Percentiles rank a stretch among this genome's conserved stretches.
These are phyloP conservation scores for Dromococcyx pavoninus DNA, from an alignment of 2,797 vertebrate species.

Conservation along the genomic window DNA sequence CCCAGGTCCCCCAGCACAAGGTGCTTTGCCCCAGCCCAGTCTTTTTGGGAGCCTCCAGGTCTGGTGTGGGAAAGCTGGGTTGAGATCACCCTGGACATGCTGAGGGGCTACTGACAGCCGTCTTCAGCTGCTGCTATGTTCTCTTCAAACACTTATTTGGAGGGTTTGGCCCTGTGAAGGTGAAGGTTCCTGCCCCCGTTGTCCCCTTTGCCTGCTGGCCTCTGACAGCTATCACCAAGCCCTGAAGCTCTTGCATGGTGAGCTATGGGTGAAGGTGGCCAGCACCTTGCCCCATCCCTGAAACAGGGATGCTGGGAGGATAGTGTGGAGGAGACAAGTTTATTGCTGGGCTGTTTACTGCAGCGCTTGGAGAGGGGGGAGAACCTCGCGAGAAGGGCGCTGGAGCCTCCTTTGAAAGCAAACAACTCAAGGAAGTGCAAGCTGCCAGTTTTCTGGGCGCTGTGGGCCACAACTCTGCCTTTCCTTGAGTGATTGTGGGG, in stretches of 20 bases:
- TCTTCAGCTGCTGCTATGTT: not conserved
- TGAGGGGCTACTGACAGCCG: not conserved
- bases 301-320: not conserved
- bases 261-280: not conserved
- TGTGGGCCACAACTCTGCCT: not conserved
- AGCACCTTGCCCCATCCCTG: not conserved
- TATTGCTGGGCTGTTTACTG: not conserved
- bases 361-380: accelerated
- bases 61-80: not conserved
- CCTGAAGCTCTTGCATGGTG: not conserved
- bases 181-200: not conserved
- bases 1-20: accelerated
- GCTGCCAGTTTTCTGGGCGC: not conserved
- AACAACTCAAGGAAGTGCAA: conserved; percentile 26
- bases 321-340: not conserved
- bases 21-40: not conserved
- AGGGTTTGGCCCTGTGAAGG: not conserved
- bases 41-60: not conserved
- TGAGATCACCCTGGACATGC: not conserved
- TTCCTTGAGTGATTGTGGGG: not conserved
- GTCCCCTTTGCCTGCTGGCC: not conserved
- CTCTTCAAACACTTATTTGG: not conserved
- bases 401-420: conserved; percentile 30
- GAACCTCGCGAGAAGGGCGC: accelerated
- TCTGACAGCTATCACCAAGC: not conserved